Percentiles rank a stretch among this genome's conserved stretches.
Conservation (phyloP, 2,797 vertebrate genomes). For the Tenualosa ilisha region DNA sequence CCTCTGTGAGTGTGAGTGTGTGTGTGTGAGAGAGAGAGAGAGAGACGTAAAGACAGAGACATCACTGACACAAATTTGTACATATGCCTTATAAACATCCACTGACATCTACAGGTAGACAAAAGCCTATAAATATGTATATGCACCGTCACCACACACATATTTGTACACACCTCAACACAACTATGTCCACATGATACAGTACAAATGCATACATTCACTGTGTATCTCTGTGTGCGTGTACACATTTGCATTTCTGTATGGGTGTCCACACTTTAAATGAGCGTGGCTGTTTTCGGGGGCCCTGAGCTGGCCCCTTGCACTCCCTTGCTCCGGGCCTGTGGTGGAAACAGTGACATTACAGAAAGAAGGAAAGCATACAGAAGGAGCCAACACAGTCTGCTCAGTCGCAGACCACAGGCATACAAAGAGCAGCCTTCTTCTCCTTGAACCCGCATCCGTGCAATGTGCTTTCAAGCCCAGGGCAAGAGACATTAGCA, state of each 20-base stretch:
- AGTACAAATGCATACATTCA: background rate
- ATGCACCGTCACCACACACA: background rate
- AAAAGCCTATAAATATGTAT: background rate
- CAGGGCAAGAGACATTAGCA: conserved; percentile 64
- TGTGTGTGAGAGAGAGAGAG: background rate
- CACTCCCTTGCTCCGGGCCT: conserved; percentile 40
- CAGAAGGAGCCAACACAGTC: conserved; percentile 41
- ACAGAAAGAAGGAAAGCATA: conserved; percentile 43
- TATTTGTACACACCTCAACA: background rate
- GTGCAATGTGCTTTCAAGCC: conserved; percentile 53
- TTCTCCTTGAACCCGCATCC: conserved; percentile 49
- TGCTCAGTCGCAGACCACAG: conserved; percentile 52
- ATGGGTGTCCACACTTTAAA: background rate
- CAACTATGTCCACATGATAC: background rate
- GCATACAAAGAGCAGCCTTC: conserved; percentile 68
- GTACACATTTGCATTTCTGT: background rate
- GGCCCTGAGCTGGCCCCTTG: conserved; percentile 51
- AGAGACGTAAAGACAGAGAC: too few species aligned
- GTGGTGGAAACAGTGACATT: conserved; percentile 54
- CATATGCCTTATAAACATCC: too few species aligned
- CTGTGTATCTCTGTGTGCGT: background rate
- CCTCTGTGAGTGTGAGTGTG: background rate
- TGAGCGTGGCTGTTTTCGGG: conserved; percentile 35
- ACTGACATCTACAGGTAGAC: too few species aligned
- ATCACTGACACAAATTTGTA: too few species aligned